Base-by-base conservation (phyloP, 2,797 vertebrate genomes). In the Xenops minutus region DNA sequence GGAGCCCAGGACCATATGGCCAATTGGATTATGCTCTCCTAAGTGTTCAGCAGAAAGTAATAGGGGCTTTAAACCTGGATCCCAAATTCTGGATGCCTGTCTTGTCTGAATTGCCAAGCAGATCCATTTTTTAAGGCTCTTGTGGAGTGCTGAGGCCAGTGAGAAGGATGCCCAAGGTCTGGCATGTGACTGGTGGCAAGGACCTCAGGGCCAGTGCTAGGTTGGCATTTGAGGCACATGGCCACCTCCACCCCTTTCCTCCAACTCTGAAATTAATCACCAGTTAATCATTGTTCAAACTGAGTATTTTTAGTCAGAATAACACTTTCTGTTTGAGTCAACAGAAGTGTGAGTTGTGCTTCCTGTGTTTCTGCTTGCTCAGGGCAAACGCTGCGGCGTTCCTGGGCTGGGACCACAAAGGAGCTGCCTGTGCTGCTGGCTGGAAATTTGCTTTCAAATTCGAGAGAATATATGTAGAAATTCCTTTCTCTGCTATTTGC, bases 1-100 rank as follows among this genome's bases (percentile, higher is more conserved):
- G 92, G 93, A 95, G 88, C 91, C 85, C 88, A 75, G 86, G 43
- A 83, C 95, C 93, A 96, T 96, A 95, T 97, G 95, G 95, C 92
- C 72, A 76, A 96, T 89, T 94, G 94, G 88, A 96, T 95, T 85
- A 88, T 88, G 81, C 87, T 85, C 58, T 92, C 78, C 91, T 91
- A 89, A 91, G 62, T 63, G 94, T 52, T 96, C 93, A 2, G 73
- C 73, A n/a, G 82, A 73, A 94, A 86, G 89, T 29, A 94, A 92
- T 84, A 80, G 87, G 82, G 37, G 66, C 51, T 93, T 94, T 58
- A 91, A 95, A 76, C 56, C 69, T 20, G 39, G 64, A 51, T 90
- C 89, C 82, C 85, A 62, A 84, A 84, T 41, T 85, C 94, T 36
- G 59, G 78, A 52, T 73, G 82, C 48, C 48, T 34, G 30, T 51